phyloP scores from a whole-genome alignment of 2,797 vertebrate species.

The Moxostoma hubbsi region DNA sequence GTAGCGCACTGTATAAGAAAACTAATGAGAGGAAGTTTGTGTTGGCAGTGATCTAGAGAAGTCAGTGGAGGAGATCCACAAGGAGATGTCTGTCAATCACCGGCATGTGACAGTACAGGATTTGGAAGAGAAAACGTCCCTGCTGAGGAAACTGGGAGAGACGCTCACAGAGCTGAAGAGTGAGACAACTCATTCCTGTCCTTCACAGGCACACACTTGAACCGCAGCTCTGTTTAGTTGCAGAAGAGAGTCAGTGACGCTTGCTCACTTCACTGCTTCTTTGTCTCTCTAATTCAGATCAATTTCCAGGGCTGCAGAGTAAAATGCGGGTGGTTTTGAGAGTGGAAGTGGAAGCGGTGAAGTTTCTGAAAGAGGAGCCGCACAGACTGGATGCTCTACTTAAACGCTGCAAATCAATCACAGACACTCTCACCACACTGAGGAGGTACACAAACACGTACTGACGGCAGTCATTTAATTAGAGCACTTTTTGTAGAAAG shows the following conservation, averaged over 20 bases:
- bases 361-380: conserved; percentile 97
- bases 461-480: conserved; percentile 5
- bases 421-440: conserved; percentile 87
- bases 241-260: not conserved
- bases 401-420: conserved; percentile 93
- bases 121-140: conserved; percentile 92
- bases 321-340: conserved; percentile 98
- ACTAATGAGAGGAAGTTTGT: conserved; percentile 7
- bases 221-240: conserved; percentile 6
- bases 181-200: conserved; percentile 71
- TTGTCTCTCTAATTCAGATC: conserved; percentile 75
- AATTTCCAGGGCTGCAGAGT: conserved; percentile 96
- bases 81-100: conserved; percentile 86
- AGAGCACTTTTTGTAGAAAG: not conserved
- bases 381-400: conserved; percentile 93
- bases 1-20: not conserved
- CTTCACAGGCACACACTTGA: conserved; percentile 44
- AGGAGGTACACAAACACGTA: conserved; percentile 77
- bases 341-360: conserved; percentile 96
- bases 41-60: conserved; percentile 91
- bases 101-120: conserved; percentile 89
- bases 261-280: conserved; percentile 1
- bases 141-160: conserved; percentile 94
- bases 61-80: conserved; percentile 93
- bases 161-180: conserved; percentile 94